Base-by-base conservation (phyloP, 2,797 vertebrate species). In the Cephalopachus bancanus region DNA sequence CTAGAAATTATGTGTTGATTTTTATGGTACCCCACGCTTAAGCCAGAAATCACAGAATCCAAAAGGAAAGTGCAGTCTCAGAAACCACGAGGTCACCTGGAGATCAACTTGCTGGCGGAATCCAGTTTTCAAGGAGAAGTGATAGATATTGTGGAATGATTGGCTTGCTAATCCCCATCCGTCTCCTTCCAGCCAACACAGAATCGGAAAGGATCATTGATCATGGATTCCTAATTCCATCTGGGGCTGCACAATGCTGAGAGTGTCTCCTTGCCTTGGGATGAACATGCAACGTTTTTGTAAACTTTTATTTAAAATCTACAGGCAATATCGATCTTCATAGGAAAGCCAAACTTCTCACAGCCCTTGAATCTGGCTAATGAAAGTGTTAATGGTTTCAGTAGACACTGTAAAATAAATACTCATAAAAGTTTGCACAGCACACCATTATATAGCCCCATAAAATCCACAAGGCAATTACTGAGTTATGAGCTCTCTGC, bases 381-480 rank as follows among this genome's bases (percentile, higher is more conserved):
- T 97, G 95, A 96, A 96, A 97, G 88, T 76, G 90, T 97, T 97
- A 96, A 95, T 97, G 60, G 83, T 89, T 97, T 93, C 93, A 94
- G 59, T 83, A 97, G 97, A 96, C 94, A 95, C 1, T 96, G 85
- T 97, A 97, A 97, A 97, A 95, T 96, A 97, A 97, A 97, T 96
- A 97, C 86, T 96, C 96, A 95, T 96, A 91, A 97, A 97, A 89
- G 83, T 96, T 96, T 97, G 91, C 88, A 94, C 79, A 96, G 95
- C 96, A 94, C 51, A 89, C 83, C 3, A 0, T 95, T 97, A 96
- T 95, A 96, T 37, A 75, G 90, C 53, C 75, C 60, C 60, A 97
- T 97, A 97, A 97, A 98, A 97, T 78, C 95, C 74, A 78, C 95
- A 89, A 97, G 92, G 95, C 71, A 97, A 97, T 97, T 97, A 96